Evolutionary conservation across 2,797 vertebrate species (phyloP).

Genomic region (Fringilla coelebs): DNA sequence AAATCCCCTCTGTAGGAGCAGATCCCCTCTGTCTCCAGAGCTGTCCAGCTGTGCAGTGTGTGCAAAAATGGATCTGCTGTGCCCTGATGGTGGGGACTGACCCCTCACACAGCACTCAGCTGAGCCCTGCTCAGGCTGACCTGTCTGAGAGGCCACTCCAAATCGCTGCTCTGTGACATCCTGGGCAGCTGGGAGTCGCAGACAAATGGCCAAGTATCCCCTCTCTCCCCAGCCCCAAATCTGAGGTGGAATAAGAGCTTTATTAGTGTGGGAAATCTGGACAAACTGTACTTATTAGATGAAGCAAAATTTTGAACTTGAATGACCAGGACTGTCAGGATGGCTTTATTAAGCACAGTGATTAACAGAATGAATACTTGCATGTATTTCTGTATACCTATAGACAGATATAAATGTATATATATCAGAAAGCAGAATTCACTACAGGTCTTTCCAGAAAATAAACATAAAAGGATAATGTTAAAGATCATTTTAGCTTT

Average conservation of each 20-base stretch:
- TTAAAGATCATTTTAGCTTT: slow-evolving; percentile 38
- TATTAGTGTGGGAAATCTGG: not conserved
- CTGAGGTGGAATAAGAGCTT: not conserved
- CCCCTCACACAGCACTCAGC: not conserved
- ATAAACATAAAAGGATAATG: slow-evolving; percentile 40
- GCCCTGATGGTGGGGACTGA: not conserved
- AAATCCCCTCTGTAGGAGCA: not conserved
- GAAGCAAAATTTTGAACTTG: not conserved
- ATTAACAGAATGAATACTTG: not conserved
- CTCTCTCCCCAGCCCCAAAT: not conserved
- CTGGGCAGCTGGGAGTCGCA: not conserved
- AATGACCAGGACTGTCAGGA: not conserved
- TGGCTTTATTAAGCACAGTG: not conserved
- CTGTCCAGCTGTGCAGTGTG: not conserved
- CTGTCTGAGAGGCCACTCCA: not conserved
- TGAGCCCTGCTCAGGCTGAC: not conserved
- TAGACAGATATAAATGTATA: not conserved
- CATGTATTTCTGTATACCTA: not conserved
- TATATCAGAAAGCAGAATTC: not conserved
- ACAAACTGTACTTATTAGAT: not conserved
- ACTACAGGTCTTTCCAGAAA: not conserved
- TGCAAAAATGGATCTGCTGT: not conserved
- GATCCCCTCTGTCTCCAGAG: not conserved
- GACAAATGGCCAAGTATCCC: not conserved
- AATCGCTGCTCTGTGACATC: not conserved